These are phyloP conservation scores for Notothenia rossii DNA, from an alignment of 2,113 vertebrate genomes.

Conservation along the genomic window DNA sequence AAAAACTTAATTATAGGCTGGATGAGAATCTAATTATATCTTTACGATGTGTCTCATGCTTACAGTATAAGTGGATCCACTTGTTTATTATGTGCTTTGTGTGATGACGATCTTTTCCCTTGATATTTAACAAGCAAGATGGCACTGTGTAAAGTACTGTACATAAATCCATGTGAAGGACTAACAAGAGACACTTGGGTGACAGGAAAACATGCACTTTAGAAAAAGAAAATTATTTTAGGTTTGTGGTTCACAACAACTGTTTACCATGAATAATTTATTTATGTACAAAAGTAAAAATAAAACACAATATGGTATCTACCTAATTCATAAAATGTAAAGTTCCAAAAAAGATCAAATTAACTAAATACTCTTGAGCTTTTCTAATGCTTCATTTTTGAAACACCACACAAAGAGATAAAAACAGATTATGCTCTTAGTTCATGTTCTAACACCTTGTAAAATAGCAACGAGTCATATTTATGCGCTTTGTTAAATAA, in stretches of 20 bases:
- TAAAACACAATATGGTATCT: too few relatives aligned
- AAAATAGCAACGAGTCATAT: constrained; percentile 74
- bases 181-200: constrained; percentile 23
- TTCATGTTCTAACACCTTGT: constrained; percentile 76
- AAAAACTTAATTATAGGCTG: too few relatives aligned
- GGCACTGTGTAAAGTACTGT: background rate
- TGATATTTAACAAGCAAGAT: constrained; percentile 55
- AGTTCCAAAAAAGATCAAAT: background rate
- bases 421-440: constrained; percentile 54
- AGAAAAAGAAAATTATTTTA: background rate
- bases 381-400: constrained; percentile 34
- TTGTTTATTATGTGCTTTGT: too few relatives aligned
- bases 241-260: background rate
- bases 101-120: constrained; percentile 25
- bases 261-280: background rate
- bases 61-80: too few relatives aligned
- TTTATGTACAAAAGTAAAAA: background rate
- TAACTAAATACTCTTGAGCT: constrained; percentile 6
- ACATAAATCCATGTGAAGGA: constrained; percentile 22
- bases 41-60: too few relatives aligned
- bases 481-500: constrained; percentile 76
- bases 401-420: constrained; percentile 38
- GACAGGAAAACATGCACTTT: constrained; percentile 10
- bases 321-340: too few relatives aligned
- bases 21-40: too few relatives aligned